Evolutionary conservation across 2,888 invertebrate species (phyloP).

Genomic region (Galeruca laticollis): DNA sequence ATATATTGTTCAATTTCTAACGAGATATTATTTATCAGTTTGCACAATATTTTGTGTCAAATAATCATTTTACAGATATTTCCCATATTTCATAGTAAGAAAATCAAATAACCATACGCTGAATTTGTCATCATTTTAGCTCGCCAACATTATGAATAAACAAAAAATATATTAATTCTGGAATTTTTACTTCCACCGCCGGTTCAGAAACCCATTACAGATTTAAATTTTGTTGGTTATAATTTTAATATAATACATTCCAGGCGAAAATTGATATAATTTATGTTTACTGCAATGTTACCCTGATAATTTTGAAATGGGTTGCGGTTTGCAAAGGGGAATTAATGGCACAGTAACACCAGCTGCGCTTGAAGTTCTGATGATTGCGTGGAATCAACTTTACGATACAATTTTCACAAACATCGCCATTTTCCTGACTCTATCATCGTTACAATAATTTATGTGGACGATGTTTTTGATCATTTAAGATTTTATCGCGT

Average conservation of each 20-base stretch:
- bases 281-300: slow-evolving; percentile 30
- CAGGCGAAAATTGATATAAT: slow-evolving; percentile 32
- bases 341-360: slow-evolving; percentile 34
- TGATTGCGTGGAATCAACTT: slow-evolving; percentile 32
- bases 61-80: too few relatives aligned
- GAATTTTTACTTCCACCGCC: slow-evolving; percentile 10
- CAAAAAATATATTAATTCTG: too few relatives aligned
- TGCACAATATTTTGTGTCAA: too few relatives aligned
- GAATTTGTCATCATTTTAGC: too few relatives aligned
- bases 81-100: too few relatives aligned
- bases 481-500: neutral
- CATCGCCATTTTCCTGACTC: slow-evolving; percentile 24
- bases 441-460: slow-evolving; percentile 31
- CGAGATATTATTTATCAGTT: too few relatives aligned
- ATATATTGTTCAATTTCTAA: too few relatives aligned
- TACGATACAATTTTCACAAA: slow-evolving; percentile 30
- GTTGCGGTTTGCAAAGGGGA: slow-evolving; percentile 35
- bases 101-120: too few relatives aligned
- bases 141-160: too few relatives aligned
- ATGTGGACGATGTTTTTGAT: slow-evolving; percentile 22
- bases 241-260: slow-evolving; percentile 33
- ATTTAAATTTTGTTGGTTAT: slow-evolving; percentile 24
- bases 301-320: slow-evolving; percentile 35
- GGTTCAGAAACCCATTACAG: slow-evolving; percentile 27
- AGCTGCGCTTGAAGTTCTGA: slow-evolving; percentile 30